Conservation (phyloP, 2,797 vertebrate genomes). For the Sternotherus odoratus region DNA sequence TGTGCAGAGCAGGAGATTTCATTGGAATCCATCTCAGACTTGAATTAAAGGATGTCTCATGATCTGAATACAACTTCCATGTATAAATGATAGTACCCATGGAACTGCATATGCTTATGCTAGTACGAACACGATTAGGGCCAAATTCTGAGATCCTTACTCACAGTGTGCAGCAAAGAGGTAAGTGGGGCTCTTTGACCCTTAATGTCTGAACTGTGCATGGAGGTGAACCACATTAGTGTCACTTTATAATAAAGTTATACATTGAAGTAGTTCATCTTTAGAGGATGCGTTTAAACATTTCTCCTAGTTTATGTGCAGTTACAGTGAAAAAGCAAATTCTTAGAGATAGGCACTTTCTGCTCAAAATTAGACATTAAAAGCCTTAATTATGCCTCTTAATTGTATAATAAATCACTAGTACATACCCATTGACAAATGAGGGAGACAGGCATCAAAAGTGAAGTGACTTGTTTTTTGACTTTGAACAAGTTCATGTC, state of each 20-base stretch:
- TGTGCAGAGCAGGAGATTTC: not conserved
- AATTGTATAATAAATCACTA: not conserved
- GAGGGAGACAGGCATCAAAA: not conserved
- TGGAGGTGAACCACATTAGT: not conserved
- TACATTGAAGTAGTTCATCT: not conserved
- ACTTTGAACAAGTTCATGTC: not conserved
- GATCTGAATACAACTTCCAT: not conserved
- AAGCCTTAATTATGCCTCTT: not conserved
- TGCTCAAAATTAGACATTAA: constrained; percentile 18
- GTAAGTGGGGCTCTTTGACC: not conserved
- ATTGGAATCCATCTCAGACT: not conserved
- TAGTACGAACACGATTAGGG: not conserved
- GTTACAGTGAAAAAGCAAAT: not conserved
- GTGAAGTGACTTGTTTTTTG: not conserved
- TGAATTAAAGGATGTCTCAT: not conserved
- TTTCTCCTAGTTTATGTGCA: not conserved
- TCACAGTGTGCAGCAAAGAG: not conserved
- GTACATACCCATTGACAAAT: not conserved
- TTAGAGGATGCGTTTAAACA: not conserved
- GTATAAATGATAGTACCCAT: not conserved
- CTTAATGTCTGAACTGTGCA: constrained; percentile 2
- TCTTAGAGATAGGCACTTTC: not conserved
- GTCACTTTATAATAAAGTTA: not conserved
- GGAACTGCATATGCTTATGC: not conserved
- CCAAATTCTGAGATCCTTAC: not conserved